phyloP scores from a whole-genome alignment of 2,113 vertebrate genomes.

The Plecotus auritus region DNA sequence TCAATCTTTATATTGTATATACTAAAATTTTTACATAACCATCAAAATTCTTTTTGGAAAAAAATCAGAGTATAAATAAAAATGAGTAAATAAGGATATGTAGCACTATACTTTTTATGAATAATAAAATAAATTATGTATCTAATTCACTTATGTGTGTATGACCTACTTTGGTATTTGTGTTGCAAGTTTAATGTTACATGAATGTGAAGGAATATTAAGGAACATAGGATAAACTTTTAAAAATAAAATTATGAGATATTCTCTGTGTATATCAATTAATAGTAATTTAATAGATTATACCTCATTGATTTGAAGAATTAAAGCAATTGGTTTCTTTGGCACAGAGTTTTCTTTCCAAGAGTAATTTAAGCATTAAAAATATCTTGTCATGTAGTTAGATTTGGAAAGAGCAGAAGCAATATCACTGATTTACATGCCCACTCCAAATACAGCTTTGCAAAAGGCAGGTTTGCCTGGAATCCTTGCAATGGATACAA shows the following conservation, averaged over 20 bases:
- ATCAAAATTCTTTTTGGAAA: not conserved
- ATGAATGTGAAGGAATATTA: conserved; percentile 34
- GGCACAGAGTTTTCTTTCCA: not conserved
- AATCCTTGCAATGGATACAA: not conserved
- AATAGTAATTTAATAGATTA: not conserved
- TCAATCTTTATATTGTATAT: conserved; percentile 8
- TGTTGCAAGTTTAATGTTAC: conserved; percentile 55
- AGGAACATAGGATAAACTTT: conserved; percentile 51
- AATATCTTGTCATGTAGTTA: not conserved
- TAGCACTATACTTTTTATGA: conserved; percentile 48
- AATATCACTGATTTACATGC: not conserved
- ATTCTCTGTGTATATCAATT: not conserved
- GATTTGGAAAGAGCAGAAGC: not conserved
- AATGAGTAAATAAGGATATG: conserved; percentile 44
- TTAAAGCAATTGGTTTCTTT: not conserved
- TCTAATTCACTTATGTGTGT: not conserved
- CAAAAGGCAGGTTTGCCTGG: not conserved
- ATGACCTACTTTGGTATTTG: not conserved
- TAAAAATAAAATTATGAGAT: not conserved
- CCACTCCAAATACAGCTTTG: not conserved
- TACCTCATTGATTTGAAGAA: conserved; percentile 3
- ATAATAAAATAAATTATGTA: conserved; percentile 54
- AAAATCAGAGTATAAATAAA: conserved; percentile 12
- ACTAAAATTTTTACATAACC: conserved; percentile 18
- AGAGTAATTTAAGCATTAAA: not conserved